These are phyloP conservation scores for Nesogale talazaci DNA, from an alignment of 2,113 vertebrate species.

Conservation along the genomic window DNA sequence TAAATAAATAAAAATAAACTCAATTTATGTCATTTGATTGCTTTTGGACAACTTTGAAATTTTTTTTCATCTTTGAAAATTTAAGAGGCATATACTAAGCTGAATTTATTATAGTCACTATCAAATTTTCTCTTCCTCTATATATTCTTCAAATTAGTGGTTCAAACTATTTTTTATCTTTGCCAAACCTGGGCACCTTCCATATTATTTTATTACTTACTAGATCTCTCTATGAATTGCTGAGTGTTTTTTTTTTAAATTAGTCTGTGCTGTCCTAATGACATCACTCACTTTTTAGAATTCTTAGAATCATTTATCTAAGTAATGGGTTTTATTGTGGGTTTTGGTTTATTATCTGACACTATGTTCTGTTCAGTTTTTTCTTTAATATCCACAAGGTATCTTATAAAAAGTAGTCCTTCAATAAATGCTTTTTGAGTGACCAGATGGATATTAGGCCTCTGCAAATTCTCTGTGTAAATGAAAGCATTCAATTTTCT, in stretches of 20 bases:
- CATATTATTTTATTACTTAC: background rate
- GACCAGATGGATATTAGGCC: background rate
- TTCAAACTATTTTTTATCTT: background rate
- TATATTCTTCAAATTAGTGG: background rate
- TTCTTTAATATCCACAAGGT: background rate
- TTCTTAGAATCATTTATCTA: background rate
- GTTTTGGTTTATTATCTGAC: background rate
- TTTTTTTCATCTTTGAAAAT: too few relatives aligned
- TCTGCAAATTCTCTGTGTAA: constrained; percentile 37
- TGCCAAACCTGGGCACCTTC: background rate
- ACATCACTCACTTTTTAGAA: background rate
- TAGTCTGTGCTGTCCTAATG: background rate
- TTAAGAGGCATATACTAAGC: background rate
- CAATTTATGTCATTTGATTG: background rate
- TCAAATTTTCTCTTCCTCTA: background rate
- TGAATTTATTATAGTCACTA: background rate
- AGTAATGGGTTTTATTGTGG: background rate
- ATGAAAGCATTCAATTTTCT: constrained; percentile 18
- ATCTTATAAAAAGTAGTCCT: background rate
- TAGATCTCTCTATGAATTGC: background rate
- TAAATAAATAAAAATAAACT: constrained; percentile 18
- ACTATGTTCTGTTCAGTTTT: background rate
- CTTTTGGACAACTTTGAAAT: background rate
- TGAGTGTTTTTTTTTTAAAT: background rate
- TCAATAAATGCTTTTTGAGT: constrained; percentile 35